Evolutionary conservation across 2,888 invertebrate genomes (phyloP).

Genomic region (Bruchidius siliquastri): DNA sequence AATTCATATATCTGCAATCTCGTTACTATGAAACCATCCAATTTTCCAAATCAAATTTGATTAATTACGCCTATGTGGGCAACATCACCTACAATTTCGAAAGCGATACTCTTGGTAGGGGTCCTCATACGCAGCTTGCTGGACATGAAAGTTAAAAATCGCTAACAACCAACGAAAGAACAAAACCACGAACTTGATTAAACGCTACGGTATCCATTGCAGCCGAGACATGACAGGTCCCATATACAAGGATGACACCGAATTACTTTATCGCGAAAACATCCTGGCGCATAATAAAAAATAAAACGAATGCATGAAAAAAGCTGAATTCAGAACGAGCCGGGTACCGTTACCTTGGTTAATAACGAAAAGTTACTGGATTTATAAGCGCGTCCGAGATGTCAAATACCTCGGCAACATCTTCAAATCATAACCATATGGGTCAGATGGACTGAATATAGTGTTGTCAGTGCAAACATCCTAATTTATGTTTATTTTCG

Average conservation of each 20-base stretch:
- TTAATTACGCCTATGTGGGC: neutral
- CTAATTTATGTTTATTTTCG: conserved; percentile 22
- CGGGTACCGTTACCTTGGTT: neutral
- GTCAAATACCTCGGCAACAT: neutral
- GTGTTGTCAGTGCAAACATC: conserved; percentile 20
- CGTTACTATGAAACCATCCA: too few relatives aligned
- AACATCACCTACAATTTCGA: neutral
- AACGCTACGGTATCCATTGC: neutral
- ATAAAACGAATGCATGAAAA: neutral
- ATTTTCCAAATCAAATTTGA: too few relatives aligned
- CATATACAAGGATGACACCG: neutral
- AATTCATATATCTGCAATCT: too few relatives aligned
- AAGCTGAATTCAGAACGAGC: neutral
- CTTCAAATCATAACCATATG: conserved; percentile 15
- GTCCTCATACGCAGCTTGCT: neutral
- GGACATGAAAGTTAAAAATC: neutral
- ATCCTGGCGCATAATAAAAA: neutral
- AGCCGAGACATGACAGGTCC: neutral
- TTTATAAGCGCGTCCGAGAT: neutral
- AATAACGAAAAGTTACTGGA: neutral
- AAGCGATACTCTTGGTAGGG: neutral
- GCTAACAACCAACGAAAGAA: neutral
- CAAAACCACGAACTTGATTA: neutral
- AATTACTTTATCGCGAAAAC: neutral
- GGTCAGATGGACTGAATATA: conserved; percentile 4